Evolutionary conservation across 2,113 vertebrate species (phyloP), one percentile per base, ranked within the genome.

Genomic region (Eidolon helvum): DNA sequence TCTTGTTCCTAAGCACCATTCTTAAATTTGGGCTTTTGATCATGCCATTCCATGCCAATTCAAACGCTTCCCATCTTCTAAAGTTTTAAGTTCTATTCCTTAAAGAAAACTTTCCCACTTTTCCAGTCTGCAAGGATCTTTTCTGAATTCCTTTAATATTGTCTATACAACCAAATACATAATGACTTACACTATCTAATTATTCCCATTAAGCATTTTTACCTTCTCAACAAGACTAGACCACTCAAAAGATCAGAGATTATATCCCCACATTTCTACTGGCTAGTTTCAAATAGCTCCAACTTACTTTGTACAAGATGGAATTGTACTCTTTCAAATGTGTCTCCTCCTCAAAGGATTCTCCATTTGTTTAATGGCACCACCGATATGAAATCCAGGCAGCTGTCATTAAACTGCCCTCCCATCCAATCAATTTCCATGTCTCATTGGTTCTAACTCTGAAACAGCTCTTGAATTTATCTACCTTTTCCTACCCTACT

Each of bases 231-330:
- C 22, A 97, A 82, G 43, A 68, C 43, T 68, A 65, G 72, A 86
- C 24, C 24, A 16, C 24, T 84, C 74, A 65, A 82, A 82, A 93
- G 30, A 86, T 66, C 30, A 97, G 16, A 86, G 66, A 33, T 89
- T 55, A 53, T 59, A n/a, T 55, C 59, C 71, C 33, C 24, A 61
- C 74, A 66, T 45, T 87, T 86, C 57, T n/a, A 87, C 4, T 61
- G 68, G 55, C 22, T 66, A 65, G 26, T 89, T 79, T 95, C 61
- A 83, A 86, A 71, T 78, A 82, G 40, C 22, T 88, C 22, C 55
- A 66, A 90, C 18, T 92, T 68, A 96, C 61, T 94, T 80, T 92
- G 35, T 84, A 93, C 14, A 53, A 74, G 95, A 93, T 40, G 79
- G 50, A 66, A 89, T 26, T 72, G 68, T 14, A n/a, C 48, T 53